Evolutionary conservation across 2,113 vertebrate genomes (phyloP).

Genomic region (Centrocercus urophasianus): DNA sequence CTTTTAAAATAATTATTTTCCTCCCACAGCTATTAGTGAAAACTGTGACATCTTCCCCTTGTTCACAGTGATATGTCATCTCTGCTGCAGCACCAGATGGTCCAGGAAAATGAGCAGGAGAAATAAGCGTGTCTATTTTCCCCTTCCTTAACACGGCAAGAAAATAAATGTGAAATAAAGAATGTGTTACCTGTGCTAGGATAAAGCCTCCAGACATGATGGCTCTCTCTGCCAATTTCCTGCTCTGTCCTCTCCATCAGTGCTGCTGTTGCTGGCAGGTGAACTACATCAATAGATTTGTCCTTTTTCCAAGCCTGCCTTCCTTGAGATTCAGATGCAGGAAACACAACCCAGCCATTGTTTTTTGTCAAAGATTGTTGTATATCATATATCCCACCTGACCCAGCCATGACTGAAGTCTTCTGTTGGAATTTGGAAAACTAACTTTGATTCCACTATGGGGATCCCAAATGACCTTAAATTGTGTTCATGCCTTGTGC

Average conservation of each 20-base stretch:
- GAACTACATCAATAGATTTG: not conserved
- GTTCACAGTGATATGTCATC: constrained; percentile 64
- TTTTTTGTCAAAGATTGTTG: not conserved
- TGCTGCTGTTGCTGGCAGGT: not conserved
- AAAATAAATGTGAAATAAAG: constrained; percentile 53
- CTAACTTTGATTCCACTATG: not conserved
- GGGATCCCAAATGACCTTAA: not conserved
- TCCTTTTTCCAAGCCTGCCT: not conserved
- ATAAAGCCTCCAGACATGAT: constrained; percentile 27
- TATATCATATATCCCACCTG: not conserved
- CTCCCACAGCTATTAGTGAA: constrained; percentile 73
- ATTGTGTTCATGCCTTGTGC: accelerated
- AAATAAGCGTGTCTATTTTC: constrained; percentile 59
- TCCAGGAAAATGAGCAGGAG: constrained; percentile 73
- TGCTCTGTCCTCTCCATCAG: not conserved
- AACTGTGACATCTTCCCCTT: constrained; percentile 73
- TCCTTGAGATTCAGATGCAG: not conserved
- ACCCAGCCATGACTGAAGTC: not conserved
- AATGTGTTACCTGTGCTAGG: constrained; percentile 57
- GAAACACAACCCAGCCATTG: not conserved
- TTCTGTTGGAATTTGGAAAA: not conserved
- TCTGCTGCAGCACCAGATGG: constrained; percentile 70
- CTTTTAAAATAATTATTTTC: constrained; percentile 76
- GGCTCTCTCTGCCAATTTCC: not conserved
- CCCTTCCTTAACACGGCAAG: constrained; percentile 14